phyloP scores from a whole-genome alignment of 2,113 vertebrate genomes.

The Macquaria ambigua region DNA sequence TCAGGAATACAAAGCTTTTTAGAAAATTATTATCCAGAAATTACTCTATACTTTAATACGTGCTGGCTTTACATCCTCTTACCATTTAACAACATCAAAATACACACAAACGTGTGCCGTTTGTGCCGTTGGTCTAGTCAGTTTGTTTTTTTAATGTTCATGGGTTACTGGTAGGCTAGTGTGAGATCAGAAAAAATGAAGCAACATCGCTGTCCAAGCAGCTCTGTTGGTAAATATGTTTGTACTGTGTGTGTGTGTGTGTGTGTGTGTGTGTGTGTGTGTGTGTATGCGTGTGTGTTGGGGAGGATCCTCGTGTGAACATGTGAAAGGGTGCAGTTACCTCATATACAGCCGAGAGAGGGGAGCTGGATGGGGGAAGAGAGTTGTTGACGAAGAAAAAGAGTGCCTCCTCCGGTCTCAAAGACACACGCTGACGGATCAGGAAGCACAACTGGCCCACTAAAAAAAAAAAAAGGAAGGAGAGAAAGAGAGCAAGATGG shows the following conservation, averaged over 20 bases:
- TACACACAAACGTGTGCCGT: background rate
- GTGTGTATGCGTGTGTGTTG: too few relatives aligned
- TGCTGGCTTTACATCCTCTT: background rate
- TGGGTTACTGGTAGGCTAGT: background rate
- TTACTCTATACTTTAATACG: background rate
- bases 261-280: background rate
- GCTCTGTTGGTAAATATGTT: background rate
- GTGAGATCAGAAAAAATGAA: background rate
- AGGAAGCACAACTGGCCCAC: conserved; percentile 98
- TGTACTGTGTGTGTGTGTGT: background rate
- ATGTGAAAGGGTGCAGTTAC: conserved; percentile 77
- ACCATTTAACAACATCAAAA: background rate
- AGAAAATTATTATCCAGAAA: background rate
- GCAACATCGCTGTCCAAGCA: conserved; percentile 22
- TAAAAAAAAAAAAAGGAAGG: conserved; percentile 61
- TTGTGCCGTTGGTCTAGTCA: too few relatives aligned
- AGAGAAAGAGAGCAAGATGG: background rate
- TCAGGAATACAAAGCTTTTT: background rate
- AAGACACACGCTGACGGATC: conserved; percentile 95
- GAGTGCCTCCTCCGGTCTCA: conserved; percentile 96
- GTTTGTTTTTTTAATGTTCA: background rate
- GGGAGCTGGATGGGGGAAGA: conserved; percentile 95
- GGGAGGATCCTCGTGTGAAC: background rate
- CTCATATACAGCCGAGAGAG: conserved; percentile 96
- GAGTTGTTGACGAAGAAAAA: conserved; percentile 99